Evolutionary conservation across 2,888 invertebrate genomes (phyloP), one percentile per base, ranked within the genome.

Genomic region (Muschampia plurimacula): DNA sequence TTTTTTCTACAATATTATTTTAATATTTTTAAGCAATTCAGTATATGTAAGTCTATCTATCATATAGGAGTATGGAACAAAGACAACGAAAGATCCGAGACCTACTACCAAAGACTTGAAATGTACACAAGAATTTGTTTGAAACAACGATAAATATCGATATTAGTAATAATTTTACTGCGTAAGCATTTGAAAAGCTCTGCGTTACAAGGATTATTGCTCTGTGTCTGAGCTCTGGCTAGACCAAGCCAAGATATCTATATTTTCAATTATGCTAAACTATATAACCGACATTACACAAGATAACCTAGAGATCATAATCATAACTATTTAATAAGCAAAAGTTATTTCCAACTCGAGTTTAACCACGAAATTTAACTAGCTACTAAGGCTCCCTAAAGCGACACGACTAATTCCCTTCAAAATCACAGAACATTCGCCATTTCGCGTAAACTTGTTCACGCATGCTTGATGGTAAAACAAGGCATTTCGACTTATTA

Each of bases 21-120:
- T 81, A 78, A 80, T 78, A 77, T 78, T 28, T 77, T 78, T 79
- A 79, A 80, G 80, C 81, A 72, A 81, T 80, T 77, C 22, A 36
- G 2, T n/a, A 57, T 32, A 79, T 77, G 80, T 80, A 68, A 28
- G 60, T 67, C 52, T 67, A 65, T 52, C 62, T 55, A 46, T 46
- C 55, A 3, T 44, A 62, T 49, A 55, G 22, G 36, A 55, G 39
- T 63, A 72, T 57, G 44, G 28, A n/a, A 66, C 10, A 64, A 57
- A 15, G 57, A 57, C 57, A 12, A 22, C 57, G 57, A 5, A 22
- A 55, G 22, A 12, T 28, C 28, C 62, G 71, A 15, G 57, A 57
- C 41, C 64, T 36, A 57, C n/a, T 10, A 44, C 22, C 22, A 28
- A 10, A 28, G 28, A 57, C 57, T n/a, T 49, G 59, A 39, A 62